Percentiles rank a stretch among this genome's conserved stretches.
These are phyloP conservation scores for Paratrypauchen microcephalus DNA, from an alignment of 2,797 vertebrate species.

Conservation along the genomic window DNA sequence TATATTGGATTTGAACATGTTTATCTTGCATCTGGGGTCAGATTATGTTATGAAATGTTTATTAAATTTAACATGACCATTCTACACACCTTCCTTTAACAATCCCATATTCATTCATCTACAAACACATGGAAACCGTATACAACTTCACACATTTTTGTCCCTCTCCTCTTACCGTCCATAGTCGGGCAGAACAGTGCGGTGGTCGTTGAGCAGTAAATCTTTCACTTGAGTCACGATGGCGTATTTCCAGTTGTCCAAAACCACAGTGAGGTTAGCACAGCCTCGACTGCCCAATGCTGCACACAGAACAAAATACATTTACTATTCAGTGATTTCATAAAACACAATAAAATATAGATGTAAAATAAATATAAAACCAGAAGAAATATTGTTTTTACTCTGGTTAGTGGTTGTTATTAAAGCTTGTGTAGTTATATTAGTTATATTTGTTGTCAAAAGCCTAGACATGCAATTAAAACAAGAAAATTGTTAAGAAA, in stretches of 20 bases:
- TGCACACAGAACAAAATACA: conserved; percentile 31
- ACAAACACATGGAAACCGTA: too few species aligned
- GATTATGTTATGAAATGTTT: too few species aligned
- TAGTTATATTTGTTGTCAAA: too few species aligned
- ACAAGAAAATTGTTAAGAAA: neutral
- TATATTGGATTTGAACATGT: too few species aligned
- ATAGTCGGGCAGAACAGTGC: conserved; percentile 85
- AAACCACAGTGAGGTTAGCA: conserved; percentile 84
- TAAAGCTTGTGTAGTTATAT: too few species aligned
- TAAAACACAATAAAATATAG: neutral
- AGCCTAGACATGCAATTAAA: too few species aligned
- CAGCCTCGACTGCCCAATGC: conserved; percentile 72
- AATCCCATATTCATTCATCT: too few species aligned
- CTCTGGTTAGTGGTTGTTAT: too few species aligned
- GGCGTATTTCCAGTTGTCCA: conserved; percentile 91
- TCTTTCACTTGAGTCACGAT: conserved; percentile 87
- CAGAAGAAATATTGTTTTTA: neutral
- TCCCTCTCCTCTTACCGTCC: conserved; percentile 69
- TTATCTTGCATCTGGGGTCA: too few species aligned
- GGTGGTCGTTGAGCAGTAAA: conserved; percentile 85
- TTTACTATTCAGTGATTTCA: neutral
- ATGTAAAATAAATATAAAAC: neutral
- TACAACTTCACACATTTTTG: neutral
- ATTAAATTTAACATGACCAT: too few species aligned
- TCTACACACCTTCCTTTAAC: too few species aligned